Conservation (phyloP, 2,888 invertebrate species). For the Acrobasis repandana region DNA sequence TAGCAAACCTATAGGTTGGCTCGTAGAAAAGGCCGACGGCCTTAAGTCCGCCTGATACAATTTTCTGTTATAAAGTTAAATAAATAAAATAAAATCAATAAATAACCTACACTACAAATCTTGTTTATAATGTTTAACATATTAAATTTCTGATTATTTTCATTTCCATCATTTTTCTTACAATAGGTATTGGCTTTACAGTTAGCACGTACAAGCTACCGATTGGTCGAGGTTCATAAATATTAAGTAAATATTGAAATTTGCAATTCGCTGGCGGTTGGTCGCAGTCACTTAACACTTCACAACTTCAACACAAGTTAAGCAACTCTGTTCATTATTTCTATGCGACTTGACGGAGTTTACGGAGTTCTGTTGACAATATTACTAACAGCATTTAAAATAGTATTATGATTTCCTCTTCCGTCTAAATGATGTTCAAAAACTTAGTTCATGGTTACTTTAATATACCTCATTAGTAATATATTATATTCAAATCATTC, state of each 20-base stretch:
- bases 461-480: background rate
- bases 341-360: background rate
- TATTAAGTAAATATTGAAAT: constrained; percentile 4
- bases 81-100: too few species aligned
- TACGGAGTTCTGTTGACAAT: constrained; percentile 1
- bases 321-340: background rate
- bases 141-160: background rate
- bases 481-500: too few species aligned
- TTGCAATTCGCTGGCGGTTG: constrained; percentile 1
- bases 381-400: background rate
- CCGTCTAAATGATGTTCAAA: background rate
- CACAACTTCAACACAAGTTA: background rate
- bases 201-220: background rate
- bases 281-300: background rate
- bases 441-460: background rate
- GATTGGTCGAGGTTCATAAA: constrained; percentile 13
- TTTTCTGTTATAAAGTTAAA: too few species aligned
- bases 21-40: too few species aligned
- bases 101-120: too few species aligned
- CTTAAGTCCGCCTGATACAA: too few species aligned
- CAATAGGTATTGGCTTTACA: background rate
- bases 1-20: too few species aligned
- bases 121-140: too few species aligned
- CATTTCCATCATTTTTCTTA: background rate
- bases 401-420: constrained; percentile 6